Percentiles rank a stretch among this genome's conserved stretches.
Evolutionary conservation across 2,113 vertebrate species (phyloP).

Genomic region (Ceuthmochares aereus): DNA sequence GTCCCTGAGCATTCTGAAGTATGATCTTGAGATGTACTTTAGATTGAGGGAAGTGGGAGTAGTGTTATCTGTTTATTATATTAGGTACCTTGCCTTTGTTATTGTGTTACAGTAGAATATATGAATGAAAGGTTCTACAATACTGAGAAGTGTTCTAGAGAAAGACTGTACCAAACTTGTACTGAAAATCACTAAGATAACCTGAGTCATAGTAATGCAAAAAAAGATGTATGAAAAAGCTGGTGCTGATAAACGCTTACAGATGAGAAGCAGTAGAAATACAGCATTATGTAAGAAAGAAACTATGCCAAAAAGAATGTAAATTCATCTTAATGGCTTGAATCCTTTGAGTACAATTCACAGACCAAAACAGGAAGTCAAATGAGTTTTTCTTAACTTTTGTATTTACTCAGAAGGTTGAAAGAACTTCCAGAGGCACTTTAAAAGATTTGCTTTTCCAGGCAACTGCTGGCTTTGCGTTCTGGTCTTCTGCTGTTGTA

Average conservation of each 20-base stretch:
- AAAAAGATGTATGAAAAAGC: too few species aligned
- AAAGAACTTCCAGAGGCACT: neutral
- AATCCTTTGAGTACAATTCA: neutral
- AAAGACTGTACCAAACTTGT: too few species aligned
- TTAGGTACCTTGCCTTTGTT: too few species aligned
- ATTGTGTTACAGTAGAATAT: too few species aligned
- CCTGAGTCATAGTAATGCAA: too few species aligned
- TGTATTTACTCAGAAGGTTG: neutral
- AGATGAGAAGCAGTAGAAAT: neutral
- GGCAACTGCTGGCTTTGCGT: neutral
- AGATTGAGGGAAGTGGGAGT: too few species aligned
- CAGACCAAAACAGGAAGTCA: neutral
- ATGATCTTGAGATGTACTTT: too few species aligned
- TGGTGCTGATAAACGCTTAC: neutral
- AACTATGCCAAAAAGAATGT: neutral
- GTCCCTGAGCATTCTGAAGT: too few species aligned
- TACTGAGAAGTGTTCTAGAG: too few species aligned
- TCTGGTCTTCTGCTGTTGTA: neutral
- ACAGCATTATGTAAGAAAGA: neutral
- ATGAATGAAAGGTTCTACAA: too few species aligned
- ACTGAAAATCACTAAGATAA: too few species aligned
- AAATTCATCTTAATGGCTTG: neutral
- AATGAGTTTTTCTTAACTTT: neutral
- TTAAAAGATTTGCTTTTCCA: neutral
- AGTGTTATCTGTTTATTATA: too few species aligned